These are phyloP conservation scores for Pelagia noctiluca DNA, from an alignment of 30 jellyfish, hydroid and myxozoan genomes.

Conservation along the genomic window DNA sequence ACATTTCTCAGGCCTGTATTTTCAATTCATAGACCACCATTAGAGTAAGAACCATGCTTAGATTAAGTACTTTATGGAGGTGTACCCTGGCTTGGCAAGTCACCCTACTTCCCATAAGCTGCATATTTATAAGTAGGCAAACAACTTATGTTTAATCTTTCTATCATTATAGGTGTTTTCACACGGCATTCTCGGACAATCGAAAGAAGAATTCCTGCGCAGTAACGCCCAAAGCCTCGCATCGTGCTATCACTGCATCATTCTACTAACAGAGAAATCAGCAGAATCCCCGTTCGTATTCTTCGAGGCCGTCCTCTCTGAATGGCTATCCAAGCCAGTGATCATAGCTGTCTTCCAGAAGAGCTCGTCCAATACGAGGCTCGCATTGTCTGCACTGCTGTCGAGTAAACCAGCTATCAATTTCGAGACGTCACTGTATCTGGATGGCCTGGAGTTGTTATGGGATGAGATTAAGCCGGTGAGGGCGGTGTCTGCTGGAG, in stretches of 20 bases:
- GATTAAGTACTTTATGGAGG: too few relatives aligned
- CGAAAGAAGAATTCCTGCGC: constrained; percentile 68
- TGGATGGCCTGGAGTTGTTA: constrained; percentile 60
- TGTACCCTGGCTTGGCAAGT: too few relatives aligned
- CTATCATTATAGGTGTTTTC: constrained; percentile 42
- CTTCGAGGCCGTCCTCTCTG: constrained; percentile 57
- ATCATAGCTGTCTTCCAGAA: constrained; percentile 49
- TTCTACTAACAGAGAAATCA: constrained; percentile 57
- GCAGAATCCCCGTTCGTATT: constrained; percentile 62
- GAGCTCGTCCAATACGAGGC: constrained; percentile 21
- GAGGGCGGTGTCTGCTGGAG: constrained; percentile 45
- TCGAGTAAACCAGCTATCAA: constrained; percentile 51
- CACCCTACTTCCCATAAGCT: not conserved
- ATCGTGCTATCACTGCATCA: constrained; percentile 27
- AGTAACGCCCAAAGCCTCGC: constrained; percentile 43
- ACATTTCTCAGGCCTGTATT: too few relatives aligned
- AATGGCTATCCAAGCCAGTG: constrained; percentile 50
- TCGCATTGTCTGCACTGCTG: constrained; percentile 42
- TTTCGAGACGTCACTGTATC: constrained; percentile 50
- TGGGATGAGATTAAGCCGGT: constrained; percentile 48
- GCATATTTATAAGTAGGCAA: not conserved
- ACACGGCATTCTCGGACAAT: constrained; percentile 67
- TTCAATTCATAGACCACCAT: too few relatives aligned
- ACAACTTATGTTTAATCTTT: too few relatives aligned
- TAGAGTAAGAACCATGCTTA: too few relatives aligned